A percentile compares a stretch with the other conserved stretches of the same genome.
Conservation (phyloP, 2,797 vertebrate species). For the Agapornis canus region DNA sequence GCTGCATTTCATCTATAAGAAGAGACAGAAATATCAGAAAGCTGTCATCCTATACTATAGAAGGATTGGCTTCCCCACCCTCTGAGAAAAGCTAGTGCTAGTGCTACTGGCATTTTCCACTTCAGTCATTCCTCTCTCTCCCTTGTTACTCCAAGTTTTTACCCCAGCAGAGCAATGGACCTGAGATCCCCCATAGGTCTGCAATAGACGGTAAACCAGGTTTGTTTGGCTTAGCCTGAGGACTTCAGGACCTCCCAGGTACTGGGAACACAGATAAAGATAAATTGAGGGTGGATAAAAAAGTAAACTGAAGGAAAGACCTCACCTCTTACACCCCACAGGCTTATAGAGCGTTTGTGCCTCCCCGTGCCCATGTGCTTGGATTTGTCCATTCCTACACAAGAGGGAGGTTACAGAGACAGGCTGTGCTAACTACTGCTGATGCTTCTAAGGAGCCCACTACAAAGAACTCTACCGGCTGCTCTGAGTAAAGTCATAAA, state of each 20-base stretch:
- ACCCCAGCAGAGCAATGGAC: neutral
- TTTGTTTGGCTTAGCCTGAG: constrained; percentile 16
- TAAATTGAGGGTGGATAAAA: neutral
- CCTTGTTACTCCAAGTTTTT: neutral
- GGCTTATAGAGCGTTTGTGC: neutral
- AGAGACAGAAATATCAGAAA: neutral
- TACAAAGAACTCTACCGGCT: neutral
- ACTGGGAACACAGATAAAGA: neutral
- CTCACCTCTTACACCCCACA: neutral
- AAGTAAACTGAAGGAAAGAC: neutral
- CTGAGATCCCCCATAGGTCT: neutral
- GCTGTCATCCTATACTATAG: fast-evolving
- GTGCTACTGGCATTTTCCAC: neutral
- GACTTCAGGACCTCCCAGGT: constrained; percentile 13
- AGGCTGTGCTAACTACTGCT: neutral
- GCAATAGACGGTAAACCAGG: neutral
- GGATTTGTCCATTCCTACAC: neutral
- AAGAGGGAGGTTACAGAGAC: neutral
- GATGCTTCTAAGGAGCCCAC: neutral
- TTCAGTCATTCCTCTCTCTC: neutral
- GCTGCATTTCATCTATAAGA: neutral
- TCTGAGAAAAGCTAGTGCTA: neutral
- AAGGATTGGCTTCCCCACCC: neutral
- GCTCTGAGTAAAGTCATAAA: neutral
- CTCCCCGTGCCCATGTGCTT: neutral